Evolutionary conservation across 2,888 invertebrate species (phyloP), one percentile per base, ranked within the genome.

Genomic region (Synergus umbraculus): DNA sequence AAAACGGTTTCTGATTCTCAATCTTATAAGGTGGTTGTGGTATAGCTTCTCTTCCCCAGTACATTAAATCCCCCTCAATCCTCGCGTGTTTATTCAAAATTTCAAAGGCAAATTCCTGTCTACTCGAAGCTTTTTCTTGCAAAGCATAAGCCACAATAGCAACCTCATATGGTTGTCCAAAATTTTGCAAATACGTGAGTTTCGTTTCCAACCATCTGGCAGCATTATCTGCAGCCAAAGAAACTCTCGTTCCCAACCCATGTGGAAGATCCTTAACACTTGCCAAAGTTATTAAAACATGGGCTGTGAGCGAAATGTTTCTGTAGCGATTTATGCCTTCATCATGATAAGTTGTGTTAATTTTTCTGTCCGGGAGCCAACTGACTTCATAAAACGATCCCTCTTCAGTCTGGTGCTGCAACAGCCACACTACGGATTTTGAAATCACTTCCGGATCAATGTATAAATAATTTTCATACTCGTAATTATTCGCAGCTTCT

Each of bases 401-500:
- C 37, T 96, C 95, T 0, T 94, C 94, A 0, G 95, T 95, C 92
- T 99, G 98, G 92, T 97, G 97, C 76, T 95, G 94, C 79, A 98
- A 92, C 3, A 99, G 93, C 97, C 98, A 99, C 0, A 95, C 93
- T 2, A 98, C 96, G 0, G 98, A 95, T 90, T 95, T 96, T 5
- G 96, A 95, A 87, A 98, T 97, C 4, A 97, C 96, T 65, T 95
- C 94, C 0, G 97, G 97, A 91, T 98, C 98, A 84, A 99, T 97
- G 92, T 97, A 99, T 78, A 99, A 95, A 89, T 96, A 97, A 92
- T 98, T 97, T 93, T 98, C 98, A 98, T 98, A 99, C 91, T 99
- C 98, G 89, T 98, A 98, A 92, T 98, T 98, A 58, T 97, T 97
- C 0, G 98, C 98, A 13, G n/a, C 73, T 89, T 97, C 97, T 91